A percentile compares a stretch with the other conserved stretches of the same genome.
phyloP scores from a whole-genome alignment of 2,888 invertebrate species.

The Nowickia ferox region DNA sequence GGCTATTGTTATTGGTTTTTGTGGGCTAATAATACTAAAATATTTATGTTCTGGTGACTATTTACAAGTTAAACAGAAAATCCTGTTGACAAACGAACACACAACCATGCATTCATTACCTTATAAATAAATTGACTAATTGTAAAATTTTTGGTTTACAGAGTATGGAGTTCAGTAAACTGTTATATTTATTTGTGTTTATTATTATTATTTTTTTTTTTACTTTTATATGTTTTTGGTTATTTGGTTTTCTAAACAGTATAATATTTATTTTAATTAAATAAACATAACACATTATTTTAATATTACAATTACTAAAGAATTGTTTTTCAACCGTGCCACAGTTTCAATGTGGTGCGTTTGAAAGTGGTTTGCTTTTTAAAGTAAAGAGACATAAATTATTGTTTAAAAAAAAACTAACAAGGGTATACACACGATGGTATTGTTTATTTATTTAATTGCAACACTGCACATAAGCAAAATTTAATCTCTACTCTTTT shows the following conservation, averaged over 20 bases:
- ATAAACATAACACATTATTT: slow-evolving; percentile 28
- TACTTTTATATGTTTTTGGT: slow-evolving; percentile 50
- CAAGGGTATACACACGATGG: background rate
- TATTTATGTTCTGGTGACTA: slow-evolving; percentile 61
- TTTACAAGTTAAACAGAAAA: slow-evolving; percentile 42
- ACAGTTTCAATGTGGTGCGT: slow-evolving; percentile 40
- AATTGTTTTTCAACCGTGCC: background rate
- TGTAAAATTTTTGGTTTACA: slow-evolving; percentile 29
- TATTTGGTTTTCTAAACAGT: slow-evolving; percentile 65
- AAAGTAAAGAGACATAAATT: slow-evolving; percentile 9
- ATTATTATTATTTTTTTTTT: background rate
- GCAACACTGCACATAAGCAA: no score
- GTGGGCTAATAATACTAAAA: slow-evolving; percentile 65
- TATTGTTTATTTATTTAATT: no score
- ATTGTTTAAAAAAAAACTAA: background rate
- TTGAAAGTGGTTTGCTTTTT: slow-evolving; percentile 30
- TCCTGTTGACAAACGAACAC: background rate
- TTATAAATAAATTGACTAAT: slow-evolving; percentile 16
- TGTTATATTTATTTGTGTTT: background rate
- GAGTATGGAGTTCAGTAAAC: slow-evolving; percentile 48
- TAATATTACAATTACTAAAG: slow-evolving; percentile 16
- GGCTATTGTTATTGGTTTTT: slow-evolving; percentile 55
- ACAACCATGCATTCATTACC: background rate
- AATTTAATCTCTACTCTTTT: no score
- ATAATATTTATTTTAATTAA: slow-evolving; percentile 67